Conservation (phyloP, 1,140 invertebrate genomes). For the Orchestia grillus region DNA sequence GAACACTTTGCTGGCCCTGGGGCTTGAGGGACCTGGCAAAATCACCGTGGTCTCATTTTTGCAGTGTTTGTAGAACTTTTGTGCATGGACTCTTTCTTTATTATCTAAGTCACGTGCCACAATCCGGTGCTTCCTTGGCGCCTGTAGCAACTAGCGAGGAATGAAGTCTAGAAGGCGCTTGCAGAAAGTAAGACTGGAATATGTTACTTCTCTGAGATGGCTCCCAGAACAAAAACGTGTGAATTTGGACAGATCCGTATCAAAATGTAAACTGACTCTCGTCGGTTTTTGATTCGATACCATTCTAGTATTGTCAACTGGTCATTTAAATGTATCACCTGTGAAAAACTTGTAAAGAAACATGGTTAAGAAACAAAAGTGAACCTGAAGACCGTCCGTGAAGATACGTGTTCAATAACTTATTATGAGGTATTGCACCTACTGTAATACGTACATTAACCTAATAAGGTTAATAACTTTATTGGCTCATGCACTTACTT, state of each 20-base stretch:
- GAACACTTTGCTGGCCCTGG: neutral
- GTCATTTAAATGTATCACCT: too few relatives aligned
- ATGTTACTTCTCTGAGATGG: neutral
- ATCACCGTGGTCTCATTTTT: neutral
- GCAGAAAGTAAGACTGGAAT: neutral
- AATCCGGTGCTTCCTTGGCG: neutral
- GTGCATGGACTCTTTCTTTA: conserved; percentile 29
- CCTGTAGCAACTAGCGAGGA: neutral
- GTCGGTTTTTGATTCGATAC: too few relatives aligned
- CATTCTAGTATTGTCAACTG: too few relatives aligned
- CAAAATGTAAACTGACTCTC: too few relatives aligned
- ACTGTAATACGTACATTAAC: too few relatives aligned
- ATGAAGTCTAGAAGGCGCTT: neutral
- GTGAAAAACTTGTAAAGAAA: too few relatives aligned
- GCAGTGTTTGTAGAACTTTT: conserved; percentile 1
- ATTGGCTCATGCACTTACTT: too few relatives aligned
- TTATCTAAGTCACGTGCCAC: neutral
- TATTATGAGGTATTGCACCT: too few relatives aligned
- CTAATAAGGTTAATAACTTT: too few relatives aligned
- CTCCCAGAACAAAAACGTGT: neutral
- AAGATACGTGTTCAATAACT: too few relatives aligned
- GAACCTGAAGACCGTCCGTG: too few relatives aligned
- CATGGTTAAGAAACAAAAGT: too few relatives aligned
- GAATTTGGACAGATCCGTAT: neutral
- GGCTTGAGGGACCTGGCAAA: neutral